Base-by-base conservation (phyloP, 2,113 vertebrate species). In the Natator depressus region DNA sequence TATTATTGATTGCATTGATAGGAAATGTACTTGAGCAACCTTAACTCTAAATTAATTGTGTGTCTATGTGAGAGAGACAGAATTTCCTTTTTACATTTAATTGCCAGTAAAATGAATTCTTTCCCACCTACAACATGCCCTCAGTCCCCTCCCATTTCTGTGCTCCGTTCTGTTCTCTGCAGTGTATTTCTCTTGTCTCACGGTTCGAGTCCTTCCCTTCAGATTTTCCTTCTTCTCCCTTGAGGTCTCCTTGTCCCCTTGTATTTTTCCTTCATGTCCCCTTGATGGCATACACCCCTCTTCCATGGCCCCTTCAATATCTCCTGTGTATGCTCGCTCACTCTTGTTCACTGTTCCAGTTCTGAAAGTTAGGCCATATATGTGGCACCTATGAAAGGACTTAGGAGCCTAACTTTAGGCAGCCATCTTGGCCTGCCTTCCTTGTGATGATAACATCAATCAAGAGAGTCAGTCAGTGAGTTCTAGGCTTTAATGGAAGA, bases 381-480 rank as follows among this genome's bases (percentile, higher is more conserved):
- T 27, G 57, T 59, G 25, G 57, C 57, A 59, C 11, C 57, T 59
- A 29, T 59, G 57, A 59, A 69, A 38, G 65, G 31, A 69, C 35
- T n/a, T 69, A 35, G 31, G 65, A 69, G 16, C 17, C 35, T n/a
- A 69, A 69, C 6, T 8, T 59, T 31, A 19, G 75, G n/a, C 6
- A 86, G 8, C 42, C 50, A 5, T 49, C 29, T 82, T 50, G 38
- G 25, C 53, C 38, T 42, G 10, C 12, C 10, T 57, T 10, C 31
- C 85, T 38, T n/a, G 35, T 38, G 57, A 19, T 1, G 5, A 42
- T 5, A 5, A 62, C 6, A 84, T 69, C 27, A 2, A 59, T 80
- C 84, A 89, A 7, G 0, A 0, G 12, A 90, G 4, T 4, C 31
- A 88, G 4, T 4, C n/a, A 55, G 38, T 9, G 4, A 50, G 1